Evolutionary conservation across 2,797 vertebrate genomes (phyloP), one percentile per base, ranked within the genome.

Genomic region (Acanthurus lineatus): DNA sequence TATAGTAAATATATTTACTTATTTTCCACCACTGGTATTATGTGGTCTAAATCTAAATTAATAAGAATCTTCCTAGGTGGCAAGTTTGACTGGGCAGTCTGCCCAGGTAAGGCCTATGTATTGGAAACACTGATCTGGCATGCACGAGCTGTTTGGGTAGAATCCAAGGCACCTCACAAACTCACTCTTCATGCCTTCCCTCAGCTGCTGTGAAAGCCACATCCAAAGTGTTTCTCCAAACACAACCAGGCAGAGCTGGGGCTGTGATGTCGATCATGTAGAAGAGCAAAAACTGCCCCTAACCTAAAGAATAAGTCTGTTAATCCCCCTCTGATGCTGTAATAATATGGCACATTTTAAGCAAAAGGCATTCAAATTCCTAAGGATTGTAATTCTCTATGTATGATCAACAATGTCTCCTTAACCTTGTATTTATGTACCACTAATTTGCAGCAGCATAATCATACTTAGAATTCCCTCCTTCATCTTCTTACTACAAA

Each of bases 111-210:
- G 73, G 76, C 61, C 74, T 70, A 71, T 87, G 76, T 83, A 84
- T 76, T 86, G 76, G 78, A 92, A 86, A 86, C 73, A 86, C 28
- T 79, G 69, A 89, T 84, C 75, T 91, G 83, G 81, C 89, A 79
- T 56, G 71, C 66, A 84, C 79, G 83, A 81, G 77, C 81, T 81
- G 75, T 73, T 90, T 88, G 85, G 84, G 76, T 53, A 20, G 44
- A 82, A 85, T 92, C 91, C 91, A 93, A 91, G 68, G 60, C 66
- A 83, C 80, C 87, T 86, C 19, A 25, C 73, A 84, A 70, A 84
- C 73, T 62, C 52, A 0, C 60, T 80, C 58, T 83, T 88, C 76
- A 79, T 61, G 67, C 82, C 54, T 86, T 91, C 77, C 65, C 75
- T 77, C 57, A 69, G 77, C 64, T 81, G 78, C 85, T 82, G 76